Percentiles rank a stretch among this genome's conserved stretches.
These are phyloP conservation scores for Arvicanthis niloticus DNA, from an alignment of 2,113 vertebrate genomes.

Conservation along the genomic window DNA sequence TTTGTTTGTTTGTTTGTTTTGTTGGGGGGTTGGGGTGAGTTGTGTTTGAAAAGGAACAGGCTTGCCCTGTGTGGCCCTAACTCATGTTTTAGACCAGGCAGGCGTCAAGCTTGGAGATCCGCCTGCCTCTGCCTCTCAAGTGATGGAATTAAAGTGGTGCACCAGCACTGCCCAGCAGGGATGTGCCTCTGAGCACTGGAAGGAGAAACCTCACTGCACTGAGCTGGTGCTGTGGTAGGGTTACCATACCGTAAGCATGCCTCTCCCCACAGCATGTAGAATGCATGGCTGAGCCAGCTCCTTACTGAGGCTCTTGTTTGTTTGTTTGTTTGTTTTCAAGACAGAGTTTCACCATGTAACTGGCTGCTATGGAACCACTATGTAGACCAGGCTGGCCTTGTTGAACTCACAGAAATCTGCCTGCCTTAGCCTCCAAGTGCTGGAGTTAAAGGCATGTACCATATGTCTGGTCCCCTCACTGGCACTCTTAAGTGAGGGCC, in stretches of 20 bases:
- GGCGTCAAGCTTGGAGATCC: neutral
- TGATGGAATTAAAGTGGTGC: neutral
- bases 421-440: neutral
- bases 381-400: neutral
- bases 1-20: neutral
- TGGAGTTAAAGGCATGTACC: neutral
- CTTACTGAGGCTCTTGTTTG: neutral
- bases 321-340: neutral
- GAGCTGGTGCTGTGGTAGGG: neutral
- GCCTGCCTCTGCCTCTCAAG: neutral
- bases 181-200: neutral
- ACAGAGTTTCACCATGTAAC: neutral
- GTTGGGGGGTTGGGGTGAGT: too few species aligned
- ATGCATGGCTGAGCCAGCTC: neutral
- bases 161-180: neutral
- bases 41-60: neutral
- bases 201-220: too few species aligned
- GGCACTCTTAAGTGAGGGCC: neutral
- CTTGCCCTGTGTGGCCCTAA: neutral
- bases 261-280: neutral
- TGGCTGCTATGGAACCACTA: neutral
- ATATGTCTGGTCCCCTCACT: neutral
- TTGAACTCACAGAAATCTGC: neutral
- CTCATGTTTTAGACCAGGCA: neutral
- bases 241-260: rapidly evolving